These are phyloP conservation scores for Protophormia terraenovae DNA, from an alignment of 2,888 invertebrate species.

Conservation along the genomic window DNA sequence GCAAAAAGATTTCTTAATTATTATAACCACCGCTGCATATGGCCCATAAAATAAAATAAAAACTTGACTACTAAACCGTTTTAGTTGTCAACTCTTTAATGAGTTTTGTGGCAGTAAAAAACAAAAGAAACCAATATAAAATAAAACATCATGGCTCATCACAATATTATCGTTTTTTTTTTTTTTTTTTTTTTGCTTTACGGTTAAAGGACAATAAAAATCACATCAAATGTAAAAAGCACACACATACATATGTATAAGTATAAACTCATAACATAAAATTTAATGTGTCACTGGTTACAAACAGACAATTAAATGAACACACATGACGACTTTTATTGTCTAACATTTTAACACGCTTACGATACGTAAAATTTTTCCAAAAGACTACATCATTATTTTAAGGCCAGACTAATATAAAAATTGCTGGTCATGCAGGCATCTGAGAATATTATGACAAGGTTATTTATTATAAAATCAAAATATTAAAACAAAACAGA, in stretches of 20 bases:
- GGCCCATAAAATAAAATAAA: neutral
- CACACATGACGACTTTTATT: neutral
- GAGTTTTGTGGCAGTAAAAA: conserved; percentile 28
- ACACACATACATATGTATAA: conserved; percentile 12
- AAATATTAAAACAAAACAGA: too few relatives aligned
- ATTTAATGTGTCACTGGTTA: conserved; percentile 49
- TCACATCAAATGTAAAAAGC: conserved; percentile 36
- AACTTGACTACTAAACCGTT: conserved; percentile 7
- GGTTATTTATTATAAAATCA: too few relatives aligned
- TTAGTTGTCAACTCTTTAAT: conserved; percentile 42
- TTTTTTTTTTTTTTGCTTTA: neutral
- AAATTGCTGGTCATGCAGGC: too few relatives aligned
- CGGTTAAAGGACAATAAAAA: conserved; percentile 56
- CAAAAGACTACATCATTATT: too few relatives aligned
- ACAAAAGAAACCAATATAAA: neutral
- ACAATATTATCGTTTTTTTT: conserved; percentile 42
- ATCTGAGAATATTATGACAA: too few relatives aligned
- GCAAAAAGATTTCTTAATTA: neutral
- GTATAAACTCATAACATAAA: conserved; percentile 40
- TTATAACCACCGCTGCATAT: neutral
- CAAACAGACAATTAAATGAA: neutral
- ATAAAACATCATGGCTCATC: conserved; percentile 31
- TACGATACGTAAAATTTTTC: too few relatives aligned
- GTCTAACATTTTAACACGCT: neutral
- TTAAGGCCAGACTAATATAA: too few relatives aligned